Percentiles rank a stretch among this genome's conserved stretches.
phyloP scores from a whole-genome alignment of 2,888 invertebrate genomes.

The Hermodice carunculata region DNA sequence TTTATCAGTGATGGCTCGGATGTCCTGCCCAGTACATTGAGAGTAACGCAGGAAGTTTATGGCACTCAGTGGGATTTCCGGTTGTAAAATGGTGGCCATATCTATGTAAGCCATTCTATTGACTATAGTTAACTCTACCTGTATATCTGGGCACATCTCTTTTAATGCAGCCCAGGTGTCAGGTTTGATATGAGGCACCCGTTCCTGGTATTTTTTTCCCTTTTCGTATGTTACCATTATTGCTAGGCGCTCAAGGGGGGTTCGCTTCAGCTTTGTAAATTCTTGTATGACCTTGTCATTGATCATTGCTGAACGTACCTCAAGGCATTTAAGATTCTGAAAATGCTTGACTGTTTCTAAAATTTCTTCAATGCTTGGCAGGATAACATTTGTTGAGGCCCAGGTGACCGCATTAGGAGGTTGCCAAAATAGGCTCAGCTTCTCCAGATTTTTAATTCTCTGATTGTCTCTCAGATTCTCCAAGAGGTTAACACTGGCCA shows the following conservation, averaged over 20 bases:
- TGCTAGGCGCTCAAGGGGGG: constrained; percentile 44
- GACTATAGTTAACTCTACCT: constrained; percentile 50
- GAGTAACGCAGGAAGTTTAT: constrained; percentile 50
- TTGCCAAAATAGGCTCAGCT: constrained; percentile 50
- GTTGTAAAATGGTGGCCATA: constrained; percentile 47
- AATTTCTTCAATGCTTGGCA: constrained; percentile 41
- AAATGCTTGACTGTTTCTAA: constrained; percentile 41
- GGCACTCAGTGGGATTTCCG: constrained; percentile 49
- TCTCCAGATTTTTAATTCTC: constrained; percentile 48
- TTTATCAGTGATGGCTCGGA: constrained; percentile 43
- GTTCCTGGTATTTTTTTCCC: constrained; percentile 6
- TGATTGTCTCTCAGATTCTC: constrained; percentile 46
- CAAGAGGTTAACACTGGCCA: constrained; percentile 46
- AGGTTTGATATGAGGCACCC: constrained; percentile 45
- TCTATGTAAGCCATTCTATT: constrained; percentile 48
- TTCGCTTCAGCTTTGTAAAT: constrained; percentile 40
- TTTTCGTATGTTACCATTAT: constrained; percentile 49
- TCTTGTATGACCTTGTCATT: constrained; percentile 44
- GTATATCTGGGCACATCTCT: constrained; percentile 43
- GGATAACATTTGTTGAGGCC: constrained; percentile 49
- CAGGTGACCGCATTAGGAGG: constrained; percentile 41
- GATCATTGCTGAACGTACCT: constrained; percentile 54
- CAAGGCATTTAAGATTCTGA: constrained; percentile 43
- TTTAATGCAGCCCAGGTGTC: constrained; percentile 45
- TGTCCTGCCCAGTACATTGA: constrained; percentile 39